Conservation (phyloP, 64 coral and sea anemone species). For the Hydrozoanthus tunicans region DNA sequence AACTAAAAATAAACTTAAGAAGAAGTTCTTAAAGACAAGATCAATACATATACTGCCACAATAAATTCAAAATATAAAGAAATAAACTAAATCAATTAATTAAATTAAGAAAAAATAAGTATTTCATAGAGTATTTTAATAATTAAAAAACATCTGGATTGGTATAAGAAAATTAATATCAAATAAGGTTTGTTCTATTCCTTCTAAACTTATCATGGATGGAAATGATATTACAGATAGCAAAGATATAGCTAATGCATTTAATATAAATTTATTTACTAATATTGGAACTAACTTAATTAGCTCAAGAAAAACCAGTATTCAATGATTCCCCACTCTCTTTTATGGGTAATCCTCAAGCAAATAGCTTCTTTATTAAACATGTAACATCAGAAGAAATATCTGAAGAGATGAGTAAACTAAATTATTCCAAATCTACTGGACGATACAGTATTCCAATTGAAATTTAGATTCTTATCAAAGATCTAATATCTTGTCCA, state of each 20-base stretch:
- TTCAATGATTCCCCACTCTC: slow-evolving; percentile 30
- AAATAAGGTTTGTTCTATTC: slow-evolving; percentile 26
- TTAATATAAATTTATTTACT: slow-evolving; percentile 24
- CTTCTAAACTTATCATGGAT: slow-evolving; percentile 31
- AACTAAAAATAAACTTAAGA: slow-evolving; percentile 28
- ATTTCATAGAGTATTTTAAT: slow-evolving; percentile 38
- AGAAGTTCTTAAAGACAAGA: slow-evolving; percentile 31
- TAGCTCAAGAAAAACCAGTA: slow-evolving; percentile 24
- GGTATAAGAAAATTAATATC: slow-evolving; percentile 40
- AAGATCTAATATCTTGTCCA: slow-evolving; percentile 12
- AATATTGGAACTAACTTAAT: slow-evolving; percentile 22
- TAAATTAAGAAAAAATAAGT: slow-evolving; percentile 21
- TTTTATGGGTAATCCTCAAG: slow-evolving; percentile 11
- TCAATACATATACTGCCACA: slow-evolving; percentile 1
- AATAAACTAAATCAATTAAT: slow-evolving; percentile 34
- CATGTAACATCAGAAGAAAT: slow-evolving; percentile 25
- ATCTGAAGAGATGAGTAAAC: slow-evolving; percentile 25
- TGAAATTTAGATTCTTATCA: slow-evolving; percentile 22
- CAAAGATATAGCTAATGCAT: slow-evolving; percentile 34
- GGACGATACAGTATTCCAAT: slow-evolving; percentile 26
- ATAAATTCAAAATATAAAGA: slow-evolving; percentile 45
- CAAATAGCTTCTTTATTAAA: slow-evolving; percentile 30
- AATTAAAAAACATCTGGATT: slow-evolving; percentile 42
- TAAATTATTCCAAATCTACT: slow-evolving; percentile 6
- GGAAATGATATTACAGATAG: slow-evolving; percentile 43